A percentile compares a stretch with the other conserved stretches of the same genome.
These are phyloP conservation scores for Vanacampus margaritifer DNA, from an alignment of 2,113 vertebrate genomes.

Conservation along the genomic window DNA sequence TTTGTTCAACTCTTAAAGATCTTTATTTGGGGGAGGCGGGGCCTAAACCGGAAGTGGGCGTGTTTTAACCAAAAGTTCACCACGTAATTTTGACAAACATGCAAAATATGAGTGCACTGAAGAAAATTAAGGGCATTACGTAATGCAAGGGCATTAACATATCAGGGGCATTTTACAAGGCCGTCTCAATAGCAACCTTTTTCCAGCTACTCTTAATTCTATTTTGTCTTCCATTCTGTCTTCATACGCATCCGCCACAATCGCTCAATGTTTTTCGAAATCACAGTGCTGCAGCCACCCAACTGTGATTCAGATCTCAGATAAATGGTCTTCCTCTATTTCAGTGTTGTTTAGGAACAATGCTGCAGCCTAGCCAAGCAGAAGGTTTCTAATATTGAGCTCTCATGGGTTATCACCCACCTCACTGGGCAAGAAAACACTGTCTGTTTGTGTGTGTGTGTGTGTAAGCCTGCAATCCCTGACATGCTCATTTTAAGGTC, in stretches of 20 bases:
- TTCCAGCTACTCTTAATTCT: too few relatives aligned
- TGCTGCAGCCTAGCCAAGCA: constrained; percentile 26
- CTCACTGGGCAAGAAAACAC: background rate
- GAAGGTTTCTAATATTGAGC: constrained; percentile 19
- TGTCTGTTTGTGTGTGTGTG: background rate
- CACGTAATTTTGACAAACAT: too few relatives aligned
- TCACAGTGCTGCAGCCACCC: constrained; percentile 19
- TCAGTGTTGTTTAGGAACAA: constrained; percentile 23
- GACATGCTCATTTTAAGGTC: constrained; percentile 13
- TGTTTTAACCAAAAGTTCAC: too few relatives aligned
- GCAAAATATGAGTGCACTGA: too few relatives aligned
- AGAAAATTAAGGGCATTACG: too few relatives aligned
- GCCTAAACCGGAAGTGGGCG: too few relatives aligned
- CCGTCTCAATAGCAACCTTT: too few relatives aligned
- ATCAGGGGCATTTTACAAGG: too few relatives aligned
- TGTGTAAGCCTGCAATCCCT: background rate
- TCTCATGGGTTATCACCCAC: constrained; percentile 16
- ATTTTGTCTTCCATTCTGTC: background rate
- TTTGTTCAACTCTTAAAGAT: too few relatives aligned
- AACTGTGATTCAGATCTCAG: constrained; percentile 17
- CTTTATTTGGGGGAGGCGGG: too few relatives aligned
- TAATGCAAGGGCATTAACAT: too few relatives aligned
- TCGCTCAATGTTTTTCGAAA: background rate
- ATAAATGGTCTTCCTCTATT: constrained; percentile 6
- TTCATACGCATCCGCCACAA: background rate